Evolutionary conservation across 2,113 vertebrate species (phyloP).

Genomic region (Oncorhynchus keta): DNA sequence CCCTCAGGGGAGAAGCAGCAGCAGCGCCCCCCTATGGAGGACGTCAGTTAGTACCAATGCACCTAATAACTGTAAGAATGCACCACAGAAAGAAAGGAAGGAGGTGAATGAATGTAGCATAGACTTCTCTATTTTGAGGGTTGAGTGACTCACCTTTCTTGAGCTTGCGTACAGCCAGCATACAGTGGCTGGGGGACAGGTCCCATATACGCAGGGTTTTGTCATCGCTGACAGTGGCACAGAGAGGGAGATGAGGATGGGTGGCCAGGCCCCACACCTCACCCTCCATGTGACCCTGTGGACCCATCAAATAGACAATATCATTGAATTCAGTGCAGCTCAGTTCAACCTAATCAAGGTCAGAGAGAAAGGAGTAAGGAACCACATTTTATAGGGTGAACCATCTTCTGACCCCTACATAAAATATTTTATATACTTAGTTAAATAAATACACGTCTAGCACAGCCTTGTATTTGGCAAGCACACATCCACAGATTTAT

Average conservation of each 20-base stretch:
- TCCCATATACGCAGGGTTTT: slow-evolving; percentile 99
- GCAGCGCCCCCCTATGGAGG: slow-evolving; percentile 86
- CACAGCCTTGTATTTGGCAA: neutral
- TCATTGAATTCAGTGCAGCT: neutral
- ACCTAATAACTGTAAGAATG: neutral
- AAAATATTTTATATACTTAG: neutral
- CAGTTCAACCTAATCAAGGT: neutral
- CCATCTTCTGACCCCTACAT: neutral
- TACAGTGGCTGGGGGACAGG: slow-evolving; percentile 98
- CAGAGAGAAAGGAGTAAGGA: too few species aligned
- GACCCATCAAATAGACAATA: slow-evolving; percentile 25
- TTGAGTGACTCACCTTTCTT: slow-evolving; percentile 84
- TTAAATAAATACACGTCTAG: neutral
- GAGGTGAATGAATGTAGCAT: neutral
- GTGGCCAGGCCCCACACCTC: slow-evolving; percentile 97
- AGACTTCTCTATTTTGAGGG: neutral
- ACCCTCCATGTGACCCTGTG: slow-evolving; percentile 98
- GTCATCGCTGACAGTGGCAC: slow-evolving; percentile 98
- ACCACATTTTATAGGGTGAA: too few species aligned
- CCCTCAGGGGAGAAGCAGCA: slow-evolving; percentile 98
- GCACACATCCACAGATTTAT: neutral
- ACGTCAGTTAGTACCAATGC: neutral
- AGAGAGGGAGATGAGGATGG: slow-evolving; percentile 96
- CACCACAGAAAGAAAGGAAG: neutral
- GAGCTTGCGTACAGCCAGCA: slow-evolving; percentile 98